Base-by-base conservation (phyloP, 2,888 invertebrate species). In the Lepidochrysops patricia region DNA sequence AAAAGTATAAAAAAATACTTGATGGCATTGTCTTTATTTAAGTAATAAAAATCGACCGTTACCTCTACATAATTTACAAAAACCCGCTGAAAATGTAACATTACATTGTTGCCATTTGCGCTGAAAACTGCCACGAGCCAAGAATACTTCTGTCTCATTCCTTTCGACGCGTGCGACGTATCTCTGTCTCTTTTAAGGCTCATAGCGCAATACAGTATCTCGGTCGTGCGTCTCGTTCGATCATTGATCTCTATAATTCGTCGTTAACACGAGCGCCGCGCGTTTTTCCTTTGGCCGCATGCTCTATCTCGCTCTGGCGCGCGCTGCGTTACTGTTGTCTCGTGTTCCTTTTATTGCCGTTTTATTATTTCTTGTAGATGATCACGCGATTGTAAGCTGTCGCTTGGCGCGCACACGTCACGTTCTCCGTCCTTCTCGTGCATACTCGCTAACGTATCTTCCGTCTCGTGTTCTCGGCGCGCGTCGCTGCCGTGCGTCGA, bases 281-380 rank as follows among this genome's bases (percentile, higher is more conserved):
- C 86, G 87, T 84, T 80, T 80, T 74, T 75, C 80, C 76, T 76
- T 75, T 77, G 76, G 75, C 79, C 81, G 75, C 76, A 72, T 71
- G 73, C 77, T 76, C 80, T 74, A 72, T 88, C 89, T 70, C 80
- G 70, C 79, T 86, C 80, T 79, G 72, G 75, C 80, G 75, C 76
- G 73, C 75, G 70, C 72, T 66, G 72, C 74, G 68, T 80, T 80
- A 78, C 79, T 75, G 83, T 79, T 82, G 83, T 85, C 86, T 86
- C 86, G 80, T 80, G 82, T 86, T 87, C 82, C 88, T 88, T 88
- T 88, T 88, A 88, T 88, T 86, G 85, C 84, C 83, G 86, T 87
- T 88, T 89, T 89, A 89, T 89, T 89, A 89, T 89, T 89, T 88
- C 88, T 89, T 88, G 87, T 88, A 86, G 89, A 88, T 85, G 86